Evolutionary conservation across 2,888 invertebrate species (phyloP).

Genomic region (Lydus trimaculatus): DNA sequence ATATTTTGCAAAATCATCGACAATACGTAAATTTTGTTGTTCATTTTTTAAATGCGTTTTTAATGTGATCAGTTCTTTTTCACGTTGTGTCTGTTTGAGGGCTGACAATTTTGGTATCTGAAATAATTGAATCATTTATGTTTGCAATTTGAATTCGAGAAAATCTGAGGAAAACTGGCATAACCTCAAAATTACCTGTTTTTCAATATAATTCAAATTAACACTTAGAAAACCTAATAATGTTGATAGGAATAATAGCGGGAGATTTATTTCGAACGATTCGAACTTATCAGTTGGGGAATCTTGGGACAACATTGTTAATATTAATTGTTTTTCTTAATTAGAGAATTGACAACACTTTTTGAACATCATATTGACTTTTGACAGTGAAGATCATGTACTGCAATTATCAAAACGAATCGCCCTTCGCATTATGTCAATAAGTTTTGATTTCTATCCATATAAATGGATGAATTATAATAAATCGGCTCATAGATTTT

Average conservation of each 20-base stretch:
- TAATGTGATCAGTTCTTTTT: slow-evolving; percentile 59
- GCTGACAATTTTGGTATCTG: slow-evolving; percentile 63
- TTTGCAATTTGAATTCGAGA: too few species aligned
- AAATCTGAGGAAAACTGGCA: slow-evolving; percentile 1
- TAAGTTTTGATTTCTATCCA: too few species aligned
- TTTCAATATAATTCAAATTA: slow-evolving; percentile 61
- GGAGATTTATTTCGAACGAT: not conserved
- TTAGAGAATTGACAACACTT: not conserved
- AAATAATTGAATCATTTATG: too few species aligned
- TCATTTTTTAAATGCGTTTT: slow-evolving; percentile 60
- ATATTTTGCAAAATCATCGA: slow-evolving; percentile 68
- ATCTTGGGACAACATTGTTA: not conserved
- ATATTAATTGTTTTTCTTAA: not conserved
- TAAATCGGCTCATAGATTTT: too few species aligned
- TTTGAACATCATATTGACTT: not conserved
- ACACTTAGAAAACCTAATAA: slow-evolving; percentile 62
- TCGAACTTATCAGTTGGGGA: not conserved
- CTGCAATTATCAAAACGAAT: not conserved
- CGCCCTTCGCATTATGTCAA: too few species aligned
- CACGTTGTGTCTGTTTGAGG: slow-evolving; percentile 60
- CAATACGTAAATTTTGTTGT: slow-evolving; percentile 64
- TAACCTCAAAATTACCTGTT: slow-evolving; percentile 60
- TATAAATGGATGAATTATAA: too few species aligned
- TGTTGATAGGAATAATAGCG: slow-evolving; percentile 60
- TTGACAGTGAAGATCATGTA: not conserved